Evolutionary conservation across 2,113 vertebrate genomes (phyloP), one percentile per base, ranked within the genome.

Genomic region (Seriola aureovittata): DNA sequence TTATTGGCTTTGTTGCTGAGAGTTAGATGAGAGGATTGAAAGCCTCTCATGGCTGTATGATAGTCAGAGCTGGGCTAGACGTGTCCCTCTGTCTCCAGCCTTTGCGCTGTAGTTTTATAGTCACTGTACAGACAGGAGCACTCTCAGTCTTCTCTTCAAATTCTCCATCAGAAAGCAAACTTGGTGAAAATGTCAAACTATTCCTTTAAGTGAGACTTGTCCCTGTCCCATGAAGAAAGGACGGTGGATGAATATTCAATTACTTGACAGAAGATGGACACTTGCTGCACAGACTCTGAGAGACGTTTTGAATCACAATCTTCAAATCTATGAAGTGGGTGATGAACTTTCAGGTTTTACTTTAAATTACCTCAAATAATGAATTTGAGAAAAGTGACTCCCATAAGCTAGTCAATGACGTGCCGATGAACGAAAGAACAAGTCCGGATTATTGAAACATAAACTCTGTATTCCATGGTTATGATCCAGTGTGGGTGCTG

Each of bases 331-430:
- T 77, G 13, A 19, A 48, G 52, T 25, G 50, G 17, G 25, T 68
- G 57, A 73, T 40, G 1, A 71, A 57, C 16, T 62, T 1, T 64
- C 54, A 84, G 52, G 58, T 60, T 78, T 78, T 25, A 57, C 44
- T 17, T 75, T 32, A 72, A 63, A 69, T 75, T 84, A 85, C 85
- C 71, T 92, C 84, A 81, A 69, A 32, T 11, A 5, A n/a, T 70
- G 12, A 50, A 67, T 78, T 73, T 63, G 13, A 59, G 59, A 52
- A 14, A 23, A 17, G 17, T 64, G 50, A 69, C 32, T 63, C n/a
- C 0, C 19, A 4, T 0, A 57, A 57, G 13, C 5, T 46, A 54
- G 36, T 77, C n/a, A 60, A 4, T n/a, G 12, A 14, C 54, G 34
- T 70, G 62, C 11, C 1, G 29, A 68, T 13, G 29, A 85, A 44